These are phyloP conservation scores for Camelus dromedarius DNA, from an alignment of 2,113 vertebrate genomes.

Conservation along the genomic window DNA sequence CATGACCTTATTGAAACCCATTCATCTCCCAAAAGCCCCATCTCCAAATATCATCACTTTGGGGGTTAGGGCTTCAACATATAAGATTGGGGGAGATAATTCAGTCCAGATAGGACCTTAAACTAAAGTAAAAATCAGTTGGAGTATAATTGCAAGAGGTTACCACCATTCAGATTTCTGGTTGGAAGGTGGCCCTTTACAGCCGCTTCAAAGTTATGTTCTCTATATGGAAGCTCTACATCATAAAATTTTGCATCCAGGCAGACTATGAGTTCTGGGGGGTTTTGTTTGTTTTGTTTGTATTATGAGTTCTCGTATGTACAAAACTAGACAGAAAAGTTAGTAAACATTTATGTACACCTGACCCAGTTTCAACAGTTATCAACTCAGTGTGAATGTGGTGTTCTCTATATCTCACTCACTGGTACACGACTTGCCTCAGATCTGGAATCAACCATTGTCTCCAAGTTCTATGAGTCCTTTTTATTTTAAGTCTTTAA, in stretches of 20 bases:
- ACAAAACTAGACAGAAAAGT: not conserved
- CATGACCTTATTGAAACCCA: not conserved
- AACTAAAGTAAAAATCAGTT: not conserved
- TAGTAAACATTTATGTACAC: not conserved
- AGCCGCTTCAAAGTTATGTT: not conserved
- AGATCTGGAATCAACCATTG: not conserved
- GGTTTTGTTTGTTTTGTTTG: not conserved
- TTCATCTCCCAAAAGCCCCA: not conserved
- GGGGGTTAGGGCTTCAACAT: not conserved
- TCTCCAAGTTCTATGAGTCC: not conserved
- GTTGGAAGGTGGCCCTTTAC: not conserved
- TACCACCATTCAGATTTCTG: not conserved
- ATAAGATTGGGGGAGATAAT: not conserved
- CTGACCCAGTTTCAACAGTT: not conserved
- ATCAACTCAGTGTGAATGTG: not conserved
- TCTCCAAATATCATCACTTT: not conserved
- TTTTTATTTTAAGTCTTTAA: not conserved
- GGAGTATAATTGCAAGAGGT: not conserved
- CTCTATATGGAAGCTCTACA: not conserved
- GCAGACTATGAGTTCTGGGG: not conserved
- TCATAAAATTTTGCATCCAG: not conserved
- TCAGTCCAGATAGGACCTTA: not conserved
- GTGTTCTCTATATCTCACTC: fast-evolving
- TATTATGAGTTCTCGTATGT: not conserved
- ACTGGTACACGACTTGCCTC: not conserved